Base-by-base conservation (phyloP, 2,113 vertebrate species). In the Trematomus loennbergii region DNA sequence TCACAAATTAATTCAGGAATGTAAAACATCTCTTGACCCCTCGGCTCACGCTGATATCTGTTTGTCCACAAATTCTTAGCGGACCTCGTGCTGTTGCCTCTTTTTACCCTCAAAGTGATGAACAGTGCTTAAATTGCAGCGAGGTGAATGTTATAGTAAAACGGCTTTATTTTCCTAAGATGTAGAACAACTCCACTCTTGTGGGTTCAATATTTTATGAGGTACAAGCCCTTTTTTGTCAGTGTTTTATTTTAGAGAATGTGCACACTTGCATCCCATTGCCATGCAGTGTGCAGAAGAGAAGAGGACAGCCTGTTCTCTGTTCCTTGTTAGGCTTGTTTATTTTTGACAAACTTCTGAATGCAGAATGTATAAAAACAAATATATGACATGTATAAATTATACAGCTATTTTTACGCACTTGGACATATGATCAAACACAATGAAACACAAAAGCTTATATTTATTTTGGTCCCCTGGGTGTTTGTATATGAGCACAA, bases 201-300 rank as follows among this genome's bases (percentile, higher is more conserved):
- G 40, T 64, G 60, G n/a, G 46, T 49, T 90, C 48, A 88, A 87
- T 88, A 83, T 83, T 91, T 89, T 20, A 90, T 84, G 58, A 89
- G 66, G 50, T 84, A 85, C 73, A 70, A 87, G 68, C 67, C 60
- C 72, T 74, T 40, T 40, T 54, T 70, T 83, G 88, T 74, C 71
- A 17, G 74, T 66, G 76, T 77, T 67, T 75, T 81, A 68, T 73
- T 75, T 45, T 20, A 73, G 29, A 57, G 15, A 66, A 76, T 3
- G 36, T 53, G 57, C 72, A 54, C 54, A 17, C 40, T 70, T 75
- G 16, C 20, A n/a, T 64, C 45, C 5, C 29, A 17, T 63, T 73
- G 53, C 55, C 58, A 7, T 75, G 40, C 49, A 67, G 43, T 36
- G 43, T 49, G 29, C 48, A 58, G 66, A 67, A 73, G 16, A 49